Evolutionary conservation across 2,797 vertebrate species (phyloP), one percentile per base, ranked within the genome.

Genomic region (Staurois parvus): DNA sequence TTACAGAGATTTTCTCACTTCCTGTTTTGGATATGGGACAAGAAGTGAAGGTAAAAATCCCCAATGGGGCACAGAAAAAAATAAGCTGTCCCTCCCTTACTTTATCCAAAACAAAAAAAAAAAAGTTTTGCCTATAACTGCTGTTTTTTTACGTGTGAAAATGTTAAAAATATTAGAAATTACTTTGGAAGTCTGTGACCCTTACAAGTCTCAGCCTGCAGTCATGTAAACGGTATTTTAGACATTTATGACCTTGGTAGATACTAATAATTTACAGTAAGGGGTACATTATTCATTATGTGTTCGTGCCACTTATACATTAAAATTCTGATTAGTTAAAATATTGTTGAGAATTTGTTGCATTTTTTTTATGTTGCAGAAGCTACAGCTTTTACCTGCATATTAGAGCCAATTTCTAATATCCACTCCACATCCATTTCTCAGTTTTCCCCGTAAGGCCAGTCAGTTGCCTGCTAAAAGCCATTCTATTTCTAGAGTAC

Each of bases 401-500:
- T 29, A 48, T 64, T 15, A 17, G 30, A 40, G 32, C 24, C 0
- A 62, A 7, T 4, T 42, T 29, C 8, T 78, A 29, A 9, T 66
- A 17, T 17, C 34, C 15, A 19, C 32, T 78, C 75, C 30, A 29
- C 59, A 64, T 56, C 56, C 24, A 42, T 72, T 84, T 84, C 75
- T 69, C n/a, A 10, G 26, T 66, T 45, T n/a, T 84, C 34, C 26
- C 24, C 17, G 26, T 72, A 76, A 76, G 81, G 13, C 66, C 37
- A 68, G 21, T 52, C 34, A 26, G 34, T 75, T 37, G 56, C 56
- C 29, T 48, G 73, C 81, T 83, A 83, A 83, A 83, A 83, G 72
- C 81, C 45, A 66, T 68, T 83, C 73, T 76, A 68, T 83, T 76
- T 83, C 28, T 10, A 67, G 70, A 75, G 42, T 67, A 29, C 74